Conservation (phyloP, 1,140 invertebrate species). For the Zaprionus vittiger region DNA sequence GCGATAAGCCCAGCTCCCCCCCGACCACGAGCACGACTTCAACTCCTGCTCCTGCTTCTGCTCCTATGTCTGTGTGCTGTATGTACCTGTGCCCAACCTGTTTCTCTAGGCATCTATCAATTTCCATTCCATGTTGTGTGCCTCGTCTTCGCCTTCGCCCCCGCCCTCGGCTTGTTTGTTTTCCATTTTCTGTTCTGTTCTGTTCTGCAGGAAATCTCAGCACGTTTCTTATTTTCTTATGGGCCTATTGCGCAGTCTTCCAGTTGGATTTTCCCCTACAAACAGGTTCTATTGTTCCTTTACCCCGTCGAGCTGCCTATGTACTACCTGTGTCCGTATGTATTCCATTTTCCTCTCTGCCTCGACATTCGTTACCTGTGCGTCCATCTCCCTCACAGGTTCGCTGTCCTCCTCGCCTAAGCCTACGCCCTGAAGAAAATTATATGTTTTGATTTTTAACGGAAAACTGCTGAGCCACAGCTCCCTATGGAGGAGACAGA, state of each 20-base stretch:
- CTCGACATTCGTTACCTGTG: conserved; percentile 51
- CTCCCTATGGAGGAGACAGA: not conserved
- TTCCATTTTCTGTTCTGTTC: conserved; percentile 60
- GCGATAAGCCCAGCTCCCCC: conserved; percentile 31
- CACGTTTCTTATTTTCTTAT: conserved; percentile 62
- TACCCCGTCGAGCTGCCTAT: conserved; percentile 24
- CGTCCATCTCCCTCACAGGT: conserved; percentile 10
- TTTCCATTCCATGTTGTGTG: conserved; percentile 52
- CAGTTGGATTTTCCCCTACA: conserved; percentile 78
- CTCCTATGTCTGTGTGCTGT: not conserved
- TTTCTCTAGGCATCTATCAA: conserved; percentile 74
- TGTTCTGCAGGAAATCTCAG: conserved; percentile 72
- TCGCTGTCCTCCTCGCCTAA: conserved; percentile 12
- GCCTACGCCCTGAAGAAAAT: conserved; percentile 50
- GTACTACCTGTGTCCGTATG: conserved; percentile 35
- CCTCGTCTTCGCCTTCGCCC: not conserved
- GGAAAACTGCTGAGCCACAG: conserved; percentile 66
- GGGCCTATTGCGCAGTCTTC: conserved; percentile 44
- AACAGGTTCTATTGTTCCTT: conserved; percentile 74
- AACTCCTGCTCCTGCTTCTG: conserved; percentile 2
- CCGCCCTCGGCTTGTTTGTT: conserved; percentile 57
- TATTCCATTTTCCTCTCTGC: conserved; percentile 73
- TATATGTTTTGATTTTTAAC: conserved; percentile 81
- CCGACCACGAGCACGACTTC: conserved; percentile 13
- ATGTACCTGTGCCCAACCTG: conserved; percentile 77